Evolutionary conservation across 2,113 vertebrate species (phyloP), one percentile per base, ranked within the genome.

Genomic region (Hippocampus comes): DNA sequence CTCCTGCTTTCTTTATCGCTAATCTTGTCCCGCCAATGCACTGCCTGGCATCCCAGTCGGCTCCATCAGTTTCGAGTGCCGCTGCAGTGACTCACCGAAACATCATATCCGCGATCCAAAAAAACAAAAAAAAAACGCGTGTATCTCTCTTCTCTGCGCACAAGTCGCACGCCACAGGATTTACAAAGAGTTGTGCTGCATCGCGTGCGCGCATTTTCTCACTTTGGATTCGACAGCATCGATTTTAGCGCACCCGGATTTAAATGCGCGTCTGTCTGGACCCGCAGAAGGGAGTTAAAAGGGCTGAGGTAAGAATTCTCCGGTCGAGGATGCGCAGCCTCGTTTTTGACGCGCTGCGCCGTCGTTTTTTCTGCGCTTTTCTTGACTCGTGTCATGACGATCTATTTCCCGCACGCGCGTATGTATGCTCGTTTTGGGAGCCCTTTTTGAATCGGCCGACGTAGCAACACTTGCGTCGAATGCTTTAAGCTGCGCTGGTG

Each of bases 1-100:
- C 87, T 85, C 91, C 91, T 82, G 90, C 91, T 92, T 89, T 91
- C 90, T 93, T 87, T 82, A 82, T 80, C 91, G 82, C 90, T 92
- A 91, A 93, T 92, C 88, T 88, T 78, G 68, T 84, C 83, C 93
- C 92, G 82, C 81, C 89, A 78, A 71, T 78, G 67, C 89, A 72
- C 82, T 83, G 78, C 56, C 80, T 86, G 82, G 73, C 84, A 87
- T 86, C 86, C 86, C 86, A 89, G 88, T 90, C 85, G 85, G 81
- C 88, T 82, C 86, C 82, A 86, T 79, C 74, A 81, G 81, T 86
- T 86, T 78, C 78, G 78, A 69, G 76, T 67, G 85, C 80, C 83
- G 85, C 92, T 81, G 84, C 92, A 83, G 72, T 74, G 85, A 86
- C 84, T 88, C 91, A 87, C 67, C 87, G 84, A 82, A 88, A 92